These are phyloP conservation scores for Elmis aenea DNA, from an alignment of 2,888 invertebrate species.

Conservation along the genomic window DNA sequence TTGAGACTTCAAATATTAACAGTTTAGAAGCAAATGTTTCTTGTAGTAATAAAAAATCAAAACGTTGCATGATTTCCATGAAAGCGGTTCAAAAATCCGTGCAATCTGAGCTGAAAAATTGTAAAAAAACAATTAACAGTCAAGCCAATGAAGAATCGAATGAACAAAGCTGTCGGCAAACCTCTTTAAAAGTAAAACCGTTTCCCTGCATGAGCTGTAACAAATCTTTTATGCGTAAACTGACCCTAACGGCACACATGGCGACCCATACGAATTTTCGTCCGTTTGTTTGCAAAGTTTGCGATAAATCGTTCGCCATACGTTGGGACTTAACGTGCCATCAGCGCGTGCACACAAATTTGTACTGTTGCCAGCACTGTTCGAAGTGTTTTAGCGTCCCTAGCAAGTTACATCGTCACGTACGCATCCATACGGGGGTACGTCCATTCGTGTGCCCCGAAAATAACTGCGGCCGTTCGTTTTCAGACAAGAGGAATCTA, in stretches of 20 bases:
- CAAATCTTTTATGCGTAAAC: constrained; percentile 37
- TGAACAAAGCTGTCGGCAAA: no score
- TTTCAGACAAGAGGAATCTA: constrained; percentile 44
- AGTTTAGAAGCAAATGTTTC: no score
- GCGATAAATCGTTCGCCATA: constrained; percentile 39
- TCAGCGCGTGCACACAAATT: constrained; percentile 38
- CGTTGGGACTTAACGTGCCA: constrained; percentile 42
- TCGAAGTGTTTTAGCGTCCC: constrained; percentile 41
- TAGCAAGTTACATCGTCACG: constrained; percentile 42
- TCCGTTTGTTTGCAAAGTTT: constrained; percentile 40
- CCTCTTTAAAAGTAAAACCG: constrained; percentile 28
- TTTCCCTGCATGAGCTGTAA: constrained; percentile 39
- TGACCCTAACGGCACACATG: constrained; percentile 41
- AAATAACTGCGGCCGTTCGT: constrained; percentile 38
- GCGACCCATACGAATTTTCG: constrained; percentile 38
- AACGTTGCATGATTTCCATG: background rate
- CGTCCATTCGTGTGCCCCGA: constrained; percentile 39
- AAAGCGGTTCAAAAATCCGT: no score
- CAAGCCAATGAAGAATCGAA: constrained; percentile 1
- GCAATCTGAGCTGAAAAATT: no score
- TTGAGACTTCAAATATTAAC: no score
- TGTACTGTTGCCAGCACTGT: constrained; percentile 40
- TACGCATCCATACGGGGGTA: constrained; percentile 42
- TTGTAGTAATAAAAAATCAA: background rate
- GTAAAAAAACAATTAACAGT: constrained; percentile 7